These are phyloP conservation scores for Geotrupes spiniger DNA, from an alignment of 2,888 invertebrate genomes.

Conservation along the genomic window DNA sequence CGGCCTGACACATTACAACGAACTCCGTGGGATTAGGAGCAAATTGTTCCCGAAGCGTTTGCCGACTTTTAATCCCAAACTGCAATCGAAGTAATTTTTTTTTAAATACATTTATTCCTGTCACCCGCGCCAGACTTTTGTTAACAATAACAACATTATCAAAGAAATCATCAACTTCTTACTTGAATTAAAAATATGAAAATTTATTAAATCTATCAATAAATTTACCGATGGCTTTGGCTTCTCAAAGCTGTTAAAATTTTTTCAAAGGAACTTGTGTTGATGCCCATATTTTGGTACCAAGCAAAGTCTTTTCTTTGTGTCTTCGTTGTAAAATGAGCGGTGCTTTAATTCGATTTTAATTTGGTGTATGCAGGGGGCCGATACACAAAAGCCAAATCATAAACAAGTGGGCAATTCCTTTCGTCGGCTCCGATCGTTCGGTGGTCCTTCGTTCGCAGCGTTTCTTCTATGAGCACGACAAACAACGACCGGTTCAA, in stretches of 20 bases:
- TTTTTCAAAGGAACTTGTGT: too few species aligned
- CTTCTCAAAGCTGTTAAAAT: too few species aligned
- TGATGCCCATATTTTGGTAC: too few species aligned
- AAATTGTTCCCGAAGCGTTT: slow-evolving; percentile 64
- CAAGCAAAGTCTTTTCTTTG: too few species aligned
- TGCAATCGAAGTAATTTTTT: slow-evolving; percentile 38
- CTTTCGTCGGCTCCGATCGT: slow-evolving; percentile 81
- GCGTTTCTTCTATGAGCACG: slow-evolving; percentile 65
- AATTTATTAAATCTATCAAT: too few species aligned
- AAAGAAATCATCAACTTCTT: too few species aligned
- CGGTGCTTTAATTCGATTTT: background rate
- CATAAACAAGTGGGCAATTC: slow-evolving; percentile 48
- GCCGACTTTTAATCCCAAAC: slow-evolving; percentile 59
- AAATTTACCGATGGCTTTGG: too few species aligned
- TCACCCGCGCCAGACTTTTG: too few species aligned
- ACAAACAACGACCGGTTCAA: slow-evolving; percentile 74
- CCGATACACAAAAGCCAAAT: slow-evolving; percentile 27
- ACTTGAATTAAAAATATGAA: too few species aligned
- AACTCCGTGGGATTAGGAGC: slow-evolving; percentile 63
- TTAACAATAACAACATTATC: too few species aligned
- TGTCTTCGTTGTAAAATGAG: too few species aligned
- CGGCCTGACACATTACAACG: slow-evolving; percentile 63
- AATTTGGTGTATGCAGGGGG: slow-evolving; percentile 13
- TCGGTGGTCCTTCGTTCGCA: slow-evolving; percentile 80
- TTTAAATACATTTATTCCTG: too few species aligned